phyloP scores from a whole-genome alignment of 2,888 invertebrate species.

The Timema podura region DNA sequence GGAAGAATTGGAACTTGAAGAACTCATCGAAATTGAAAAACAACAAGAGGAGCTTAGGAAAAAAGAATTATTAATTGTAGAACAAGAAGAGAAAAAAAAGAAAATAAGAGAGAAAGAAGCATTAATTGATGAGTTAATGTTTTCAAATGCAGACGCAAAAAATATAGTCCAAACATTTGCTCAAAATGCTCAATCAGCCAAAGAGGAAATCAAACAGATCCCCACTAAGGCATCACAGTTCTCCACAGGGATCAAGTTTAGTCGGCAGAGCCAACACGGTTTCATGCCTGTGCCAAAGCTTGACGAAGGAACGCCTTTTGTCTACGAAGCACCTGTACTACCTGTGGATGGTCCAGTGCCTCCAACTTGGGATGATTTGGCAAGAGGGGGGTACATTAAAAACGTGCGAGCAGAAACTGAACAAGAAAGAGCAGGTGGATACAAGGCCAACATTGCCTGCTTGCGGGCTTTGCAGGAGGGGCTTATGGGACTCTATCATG shows the following conservation, averaged over 20 bases:
- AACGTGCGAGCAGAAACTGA: slow-evolving; percentile 71
- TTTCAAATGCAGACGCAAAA: slow-evolving; percentile 84
- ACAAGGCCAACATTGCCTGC: slow-evolving; percentile 75
- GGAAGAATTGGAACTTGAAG: slow-evolving; percentile 83
- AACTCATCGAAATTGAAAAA: slow-evolving; percentile 76
- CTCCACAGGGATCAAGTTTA: slow-evolving; percentile 82
- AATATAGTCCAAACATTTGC: slow-evolving; percentile 81
- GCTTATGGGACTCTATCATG: slow-evolving; percentile 66
- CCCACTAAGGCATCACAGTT: slow-evolving; percentile 59
- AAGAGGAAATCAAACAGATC: slow-evolving; percentile 51
- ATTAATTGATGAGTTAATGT: slow-evolving; percentile 92
- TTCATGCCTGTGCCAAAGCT: slow-evolving; percentile 65
- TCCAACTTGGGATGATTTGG: slow-evolving; percentile 61
- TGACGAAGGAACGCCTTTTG: slow-evolving; percentile 73
- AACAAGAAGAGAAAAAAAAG: slow-evolving; percentile 68
- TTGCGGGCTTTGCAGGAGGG: slow-evolving; percentile 85
- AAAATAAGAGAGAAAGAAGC: slow-evolving; percentile 86
- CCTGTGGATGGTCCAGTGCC: slow-evolving; percentile 70
- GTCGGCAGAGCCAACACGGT: slow-evolving; percentile 56
- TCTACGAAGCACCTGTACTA: slow-evolving; percentile 58
- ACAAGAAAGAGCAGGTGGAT: slow-evolving; percentile 83
- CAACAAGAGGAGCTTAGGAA: slow-evolving; percentile 70
- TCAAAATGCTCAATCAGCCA: slow-evolving; percentile 58
- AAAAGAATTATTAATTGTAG: slow-evolving; percentile 64
- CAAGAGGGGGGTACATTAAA: slow-evolving; percentile 62